Evolutionary conservation across 2,113 vertebrate species (phyloP).

Genomic region (Sphyrna mokarran): DNA sequence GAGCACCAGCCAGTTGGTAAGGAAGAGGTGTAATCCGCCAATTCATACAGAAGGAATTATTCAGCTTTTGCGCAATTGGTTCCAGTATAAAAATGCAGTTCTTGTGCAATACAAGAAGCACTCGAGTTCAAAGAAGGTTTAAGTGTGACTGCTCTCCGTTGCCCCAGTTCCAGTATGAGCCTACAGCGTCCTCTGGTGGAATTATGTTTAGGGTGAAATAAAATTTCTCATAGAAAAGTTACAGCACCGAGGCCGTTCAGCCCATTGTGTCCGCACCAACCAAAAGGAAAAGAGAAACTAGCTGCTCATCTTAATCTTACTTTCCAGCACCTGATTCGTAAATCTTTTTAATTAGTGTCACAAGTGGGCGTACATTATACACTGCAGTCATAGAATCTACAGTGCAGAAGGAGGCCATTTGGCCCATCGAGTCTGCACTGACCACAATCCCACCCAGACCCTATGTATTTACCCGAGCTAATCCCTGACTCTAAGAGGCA

Average conservation of each 20-base stretch:
- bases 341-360: neutral
- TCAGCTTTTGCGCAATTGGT: neutral
- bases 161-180: neutral
- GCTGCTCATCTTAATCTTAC: too few relatives aligned
- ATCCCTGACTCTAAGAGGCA: too few relatives aligned
- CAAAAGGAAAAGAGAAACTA: too few relatives aligned
- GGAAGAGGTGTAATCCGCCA: neutral
- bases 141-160: neutral
- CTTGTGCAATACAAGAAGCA: too few relatives aligned
- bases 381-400: too few relatives aligned
- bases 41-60: neutral
- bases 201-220: neutral
- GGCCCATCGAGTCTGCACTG: too few relatives aligned
- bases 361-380: too few relatives aligned
- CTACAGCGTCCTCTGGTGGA: slow-evolving; percentile 17
- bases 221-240: neutral
- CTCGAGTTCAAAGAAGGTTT: neutral
- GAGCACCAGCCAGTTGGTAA: neutral
- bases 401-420: too few relatives aligned
- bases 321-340: neutral
- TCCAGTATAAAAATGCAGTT: neutral
- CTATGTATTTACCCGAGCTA: too few relatives aligned
- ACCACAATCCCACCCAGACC: too few relatives aligned
- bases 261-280: too few relatives aligned
- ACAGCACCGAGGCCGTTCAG: too few relatives aligned